A percentile compares a stretch with the other conserved stretches of the same genome.
Conservation (phyloP, 2,113 vertebrate species). For the Emydura subglobosa region DNA sequence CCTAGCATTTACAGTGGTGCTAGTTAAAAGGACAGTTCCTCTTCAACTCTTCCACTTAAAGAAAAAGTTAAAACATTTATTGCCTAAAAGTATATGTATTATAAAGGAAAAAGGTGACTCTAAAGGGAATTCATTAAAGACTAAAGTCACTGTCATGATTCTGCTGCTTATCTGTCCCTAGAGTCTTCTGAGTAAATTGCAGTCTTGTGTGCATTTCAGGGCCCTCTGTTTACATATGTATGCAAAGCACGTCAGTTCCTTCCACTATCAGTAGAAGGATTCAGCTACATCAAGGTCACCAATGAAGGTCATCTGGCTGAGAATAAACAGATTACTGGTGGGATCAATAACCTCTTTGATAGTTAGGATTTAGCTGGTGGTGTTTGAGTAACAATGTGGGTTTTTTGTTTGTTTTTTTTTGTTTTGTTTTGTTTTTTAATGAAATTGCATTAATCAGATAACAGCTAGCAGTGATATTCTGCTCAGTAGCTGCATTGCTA, state of each 20-base stretch:
- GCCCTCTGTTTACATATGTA: neutral
- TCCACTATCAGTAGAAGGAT: conserved; percentile 30
- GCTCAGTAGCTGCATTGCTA: neutral
- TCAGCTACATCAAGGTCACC: conserved; percentile 56
- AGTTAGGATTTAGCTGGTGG: neutral
- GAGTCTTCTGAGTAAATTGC: conserved; percentile 15
- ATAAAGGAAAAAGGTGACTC: neutral
- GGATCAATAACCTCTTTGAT: conserved; percentile 27
- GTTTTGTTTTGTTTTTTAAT: neutral
- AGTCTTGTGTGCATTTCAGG: neutral
- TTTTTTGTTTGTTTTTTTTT: neutral
- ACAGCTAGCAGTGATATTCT: neutral
- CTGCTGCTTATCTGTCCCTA: neutral
- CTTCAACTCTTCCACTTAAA: neutral
- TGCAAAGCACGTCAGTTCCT: conserved; percentile 12
- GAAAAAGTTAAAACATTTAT: neutral
- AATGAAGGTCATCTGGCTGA: conserved; percentile 37
- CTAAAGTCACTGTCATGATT: neutral
- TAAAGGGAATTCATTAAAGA: neutral
- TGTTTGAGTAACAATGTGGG: neutral
- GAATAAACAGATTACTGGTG: conserved; percentile 40
- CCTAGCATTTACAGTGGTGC: neutral
- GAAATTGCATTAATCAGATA: conserved; percentile 12
- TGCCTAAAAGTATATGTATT: neutral
- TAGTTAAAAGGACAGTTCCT: neutral